Percentiles rank a stretch among this genome's conserved stretches.
Evolutionary conservation across 2,113 vertebrate species (phyloP).

Genomic region (Trichomycterus rosablanca): DNA sequence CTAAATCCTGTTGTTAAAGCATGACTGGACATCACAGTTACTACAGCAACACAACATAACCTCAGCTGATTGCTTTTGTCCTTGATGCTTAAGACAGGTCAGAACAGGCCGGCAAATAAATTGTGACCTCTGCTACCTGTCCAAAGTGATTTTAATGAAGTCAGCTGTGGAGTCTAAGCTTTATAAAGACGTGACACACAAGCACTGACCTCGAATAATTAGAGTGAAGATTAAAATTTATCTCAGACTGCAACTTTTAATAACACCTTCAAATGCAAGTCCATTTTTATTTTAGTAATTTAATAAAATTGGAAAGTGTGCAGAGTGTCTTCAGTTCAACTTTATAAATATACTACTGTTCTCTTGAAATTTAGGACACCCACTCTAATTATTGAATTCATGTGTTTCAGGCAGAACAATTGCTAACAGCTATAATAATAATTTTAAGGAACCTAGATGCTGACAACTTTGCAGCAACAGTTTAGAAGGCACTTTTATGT

Average conservation of each 20-base stretch:
- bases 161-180: constrained; percentile 24
- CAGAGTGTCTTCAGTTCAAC: constrained; percentile 48
- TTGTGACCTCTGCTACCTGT: constrained; percentile 8
- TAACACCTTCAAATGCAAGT: constrained; percentile 14
- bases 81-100: constrained; percentile 11
- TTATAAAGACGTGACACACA: constrained; percentile 19
- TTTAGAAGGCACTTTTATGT: too few relatives aligned
- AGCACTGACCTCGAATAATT: constrained; percentile 34
- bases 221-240: constrained; percentile 45
- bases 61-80: constrained; percentile 13
- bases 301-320: constrained; percentile 49
- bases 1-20: too few relatives aligned
- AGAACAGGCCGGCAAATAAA: too few relatives aligned
- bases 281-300: constrained; percentile 50
- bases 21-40: constrained; percentile 24
- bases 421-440: too few relatives aligned
- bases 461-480: too few relatives aligned
- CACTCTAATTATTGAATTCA: too few relatives aligned
- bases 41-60: constrained; percentile 27
- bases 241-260: constrained; percentile 26
- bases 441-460: too few relatives aligned
- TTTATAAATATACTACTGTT: constrained; percentile 60
- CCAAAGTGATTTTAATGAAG: constrained; percentile 38
- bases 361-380: constrained; percentile 15
- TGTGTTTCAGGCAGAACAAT: too few relatives aligned